Evolutionary conservation across 2,113 vertebrate genomes (phyloP).

Genomic region (Agapornis roseicollis): DNA sequence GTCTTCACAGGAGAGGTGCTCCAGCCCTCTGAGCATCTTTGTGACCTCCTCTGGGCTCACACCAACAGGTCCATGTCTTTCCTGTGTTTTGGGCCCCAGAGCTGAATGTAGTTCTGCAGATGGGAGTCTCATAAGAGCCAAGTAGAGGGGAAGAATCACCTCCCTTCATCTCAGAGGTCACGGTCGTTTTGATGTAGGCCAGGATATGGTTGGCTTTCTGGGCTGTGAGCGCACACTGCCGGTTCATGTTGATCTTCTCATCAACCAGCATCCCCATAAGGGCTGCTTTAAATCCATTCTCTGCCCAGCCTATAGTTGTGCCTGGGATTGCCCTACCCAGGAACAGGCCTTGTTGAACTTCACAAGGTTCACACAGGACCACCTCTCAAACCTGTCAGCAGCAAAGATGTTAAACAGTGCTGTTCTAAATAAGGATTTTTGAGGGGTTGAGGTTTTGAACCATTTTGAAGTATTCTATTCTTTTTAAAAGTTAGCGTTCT

Average conservation of each 20-base stretch:
- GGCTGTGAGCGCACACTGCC: background rate
- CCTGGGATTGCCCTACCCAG: background rate
- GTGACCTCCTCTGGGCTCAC: background rate
- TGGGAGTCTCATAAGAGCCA: background rate
- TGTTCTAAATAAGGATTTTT: accelerated
- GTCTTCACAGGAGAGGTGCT: background rate
- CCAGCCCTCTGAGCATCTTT: background rate
- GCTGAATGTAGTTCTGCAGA: background rate
- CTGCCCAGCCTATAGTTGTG: background rate
- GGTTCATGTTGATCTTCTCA: background rate
- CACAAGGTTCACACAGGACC: background rate
- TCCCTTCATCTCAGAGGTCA: background rate
- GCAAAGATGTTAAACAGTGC: background rate
- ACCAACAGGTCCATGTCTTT: background rate
- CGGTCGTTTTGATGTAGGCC: background rate
- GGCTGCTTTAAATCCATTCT: background rate
- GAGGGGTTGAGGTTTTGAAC: background rate
- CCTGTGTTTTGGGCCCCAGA: background rate
- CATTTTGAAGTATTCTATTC: background rate
- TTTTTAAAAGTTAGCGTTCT: background rate
- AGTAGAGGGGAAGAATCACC: background rate
- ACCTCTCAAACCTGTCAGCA: background rate
- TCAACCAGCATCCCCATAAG: background rate
- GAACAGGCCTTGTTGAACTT: background rate
- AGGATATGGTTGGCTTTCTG: background rate